Base-by-base conservation (phyloP, 2,888 invertebrate species). In the Papilio gigon region DNA sequence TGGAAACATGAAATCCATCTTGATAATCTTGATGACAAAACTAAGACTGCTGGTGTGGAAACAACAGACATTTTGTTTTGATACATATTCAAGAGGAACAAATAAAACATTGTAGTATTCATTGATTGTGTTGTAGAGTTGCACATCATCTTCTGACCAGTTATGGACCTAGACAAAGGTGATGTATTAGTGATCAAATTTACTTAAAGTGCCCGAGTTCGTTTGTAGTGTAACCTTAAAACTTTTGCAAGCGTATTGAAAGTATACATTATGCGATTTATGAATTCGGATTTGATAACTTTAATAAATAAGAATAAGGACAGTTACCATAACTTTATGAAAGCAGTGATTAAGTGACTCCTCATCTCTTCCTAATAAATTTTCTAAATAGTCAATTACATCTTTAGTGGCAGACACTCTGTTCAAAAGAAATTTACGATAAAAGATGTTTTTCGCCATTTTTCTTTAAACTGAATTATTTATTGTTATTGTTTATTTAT, bases 351-450 rank as follows among this genome's bases (percentile, higher is more conserved):
- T 82, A 5, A 79, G 75, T 1, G 73, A 70, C 75, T 85, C 84
- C 70, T 86, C 85, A 73, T 88, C 87, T 65, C 75, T 80, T n/a
- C 74, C 73, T 53, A 88, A 70, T 75, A 81, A 80, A 71, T 80
- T 84, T 71, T 89, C 89, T 64, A 91, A 79, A 68, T 79, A 84
- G 40, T 86, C 84, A 6, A 76, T 71, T 30, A 90, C 73, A 22
- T 60, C 72, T 60, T 75, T 71, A 27, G 79, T 74, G 27, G 76
- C 75, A 44, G 86, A 81, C 11, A 79, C 74, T 77, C 84, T 96
- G 94, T 92, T 96, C 94, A 90, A 95, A 95, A 83, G 94, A 95
- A 76, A 97, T 96, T 74, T 98, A 95, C 70, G 94, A 95, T 78
- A 97, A 95, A 27, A 35, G 6, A 56, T 9, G 14, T 42, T 17